Base-by-base conservation (phyloP, 2,797 vertebrate species). In the Platalea minor region DNA sequence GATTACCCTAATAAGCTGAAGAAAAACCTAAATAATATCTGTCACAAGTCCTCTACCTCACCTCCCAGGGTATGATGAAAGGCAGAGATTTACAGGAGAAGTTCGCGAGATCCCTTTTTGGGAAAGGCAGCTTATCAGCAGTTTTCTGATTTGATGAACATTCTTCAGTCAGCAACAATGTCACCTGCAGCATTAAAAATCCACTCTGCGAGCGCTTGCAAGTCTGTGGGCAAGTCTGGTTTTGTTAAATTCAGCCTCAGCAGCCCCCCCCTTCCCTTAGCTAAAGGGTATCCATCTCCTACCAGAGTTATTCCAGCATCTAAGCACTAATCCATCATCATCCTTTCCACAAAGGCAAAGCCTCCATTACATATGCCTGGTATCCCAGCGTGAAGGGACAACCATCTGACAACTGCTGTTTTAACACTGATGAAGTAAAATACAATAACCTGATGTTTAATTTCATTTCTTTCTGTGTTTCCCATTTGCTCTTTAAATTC, bases 91-190 rank as follows among this genome's bases (percentile, higher is more conserved):
- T 72, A 54, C 53, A 91, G 73, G 50, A 96, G 96, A 88, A 69
- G 63, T 89, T 95, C 16, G 33, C 86, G 76, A 94, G 72, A 76
- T 87, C 95, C 77, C 78, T 93, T 91, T 97, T 95, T 83, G 65
- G 90, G 82, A 94, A 95, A 95, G 77, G 80, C 95, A 80, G 91
- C 91, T 95, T 75, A 95, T 96, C 87, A 97, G 95, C 82, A 94
- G 56, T 95, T 96, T 97, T 95, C 83, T 79, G 91, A 88, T 97
- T 91, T 97, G 85, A 96, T 87, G 76, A 95, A 82, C 96, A 93
- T 93, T 96, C 83, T 95, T 97, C 96, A 95, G 91, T 97, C 89
- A 97, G 80, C 93, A 95, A 93, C 93, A 95, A 95, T 95, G 93
- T 96, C 95, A 97, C 87, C 85, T 97, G 85, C 63, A 94, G 89